These are phyloP conservation scores for Phodopus roborovskii DNA, from an alignment of 2,113 vertebrate species.

Conservation along the genomic window DNA sequence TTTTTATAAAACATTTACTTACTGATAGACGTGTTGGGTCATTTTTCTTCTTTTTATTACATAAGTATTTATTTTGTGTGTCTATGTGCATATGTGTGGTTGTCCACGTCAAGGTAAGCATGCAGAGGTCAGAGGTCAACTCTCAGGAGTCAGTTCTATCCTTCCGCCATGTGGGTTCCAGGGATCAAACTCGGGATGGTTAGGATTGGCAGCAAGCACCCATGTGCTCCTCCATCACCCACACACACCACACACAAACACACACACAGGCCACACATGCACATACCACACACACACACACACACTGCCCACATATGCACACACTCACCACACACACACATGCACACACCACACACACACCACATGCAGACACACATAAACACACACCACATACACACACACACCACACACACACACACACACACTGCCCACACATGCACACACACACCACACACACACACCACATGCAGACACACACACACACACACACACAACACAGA, in stretches of 20 bases:
- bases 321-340: too few species aligned
- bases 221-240: neutral
- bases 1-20: neutral
- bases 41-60: neutral
- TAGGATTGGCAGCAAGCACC: too few species aligned
- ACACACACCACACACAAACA: neutral
- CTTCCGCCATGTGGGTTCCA: neutral
- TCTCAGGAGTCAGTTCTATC: neutral
- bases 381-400: neutral
- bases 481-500: neutral
- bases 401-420: too few species aligned
- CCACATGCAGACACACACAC: neutral
- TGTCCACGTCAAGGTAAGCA: neutral
- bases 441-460: neutral
- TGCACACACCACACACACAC: neutral
- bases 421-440: neutral
- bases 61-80: neutral
- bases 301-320: neutral
- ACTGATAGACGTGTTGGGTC: neutral
- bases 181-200: neutral
- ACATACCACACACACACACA: neutral
- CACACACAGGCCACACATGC: neutral
- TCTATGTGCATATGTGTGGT: neutral
- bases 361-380: neutral
- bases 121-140: neutral